Percentiles rank a stretch among this genome's conserved stretches.
Evolutionary conservation across 1,140 invertebrate species (phyloP).

Genomic region (Caenorhabditis brenneri): DNA sequence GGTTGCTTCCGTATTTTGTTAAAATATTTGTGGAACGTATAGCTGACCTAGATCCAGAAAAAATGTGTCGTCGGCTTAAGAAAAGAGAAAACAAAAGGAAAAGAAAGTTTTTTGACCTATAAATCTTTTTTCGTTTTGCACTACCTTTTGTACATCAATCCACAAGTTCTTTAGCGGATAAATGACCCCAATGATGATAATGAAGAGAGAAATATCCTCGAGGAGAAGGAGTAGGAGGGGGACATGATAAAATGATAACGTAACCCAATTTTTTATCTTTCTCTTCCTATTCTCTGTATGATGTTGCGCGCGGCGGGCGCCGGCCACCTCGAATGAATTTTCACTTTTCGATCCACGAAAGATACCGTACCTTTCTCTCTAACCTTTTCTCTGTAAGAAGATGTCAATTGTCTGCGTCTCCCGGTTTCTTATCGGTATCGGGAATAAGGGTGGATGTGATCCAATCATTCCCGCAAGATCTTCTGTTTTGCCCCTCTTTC

Average conservation of each 20-base stretch:
- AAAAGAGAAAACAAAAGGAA: neutral
- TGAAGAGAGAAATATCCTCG: neutral
- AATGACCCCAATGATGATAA: conserved; percentile 10
- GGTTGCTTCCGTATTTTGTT: neutral
- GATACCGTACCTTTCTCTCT: neutral
- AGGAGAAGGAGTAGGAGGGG: neutral
- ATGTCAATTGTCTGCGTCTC: neutral
- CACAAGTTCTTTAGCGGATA: neutral
- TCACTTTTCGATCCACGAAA: conserved; percentile 36
- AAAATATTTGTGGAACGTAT: neutral
- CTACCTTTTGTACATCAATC: neutral
- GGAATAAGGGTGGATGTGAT: neutral
- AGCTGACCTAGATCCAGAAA: neutral
- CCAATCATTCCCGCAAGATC: conserved; percentile 32
- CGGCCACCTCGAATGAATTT: neutral
- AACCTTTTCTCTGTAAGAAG: too few relatives aligned
- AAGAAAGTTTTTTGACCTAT: conserved; percentile 42
- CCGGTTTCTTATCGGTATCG: conserved; percentile 34
- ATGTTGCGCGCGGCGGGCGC: conserved; percentile 4
- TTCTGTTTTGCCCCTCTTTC: conserved; percentile 29
- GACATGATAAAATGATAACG: conserved; percentile 14
- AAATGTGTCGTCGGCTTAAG: neutral
- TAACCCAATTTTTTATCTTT: conserved; percentile 35
- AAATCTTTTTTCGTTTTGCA: conserved; percentile 26
- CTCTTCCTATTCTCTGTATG: neutral